These are phyloP conservation scores for Cerceris rybyensis DNA, from an alignment of 2,888 invertebrate species.

Conservation along the genomic window DNA sequence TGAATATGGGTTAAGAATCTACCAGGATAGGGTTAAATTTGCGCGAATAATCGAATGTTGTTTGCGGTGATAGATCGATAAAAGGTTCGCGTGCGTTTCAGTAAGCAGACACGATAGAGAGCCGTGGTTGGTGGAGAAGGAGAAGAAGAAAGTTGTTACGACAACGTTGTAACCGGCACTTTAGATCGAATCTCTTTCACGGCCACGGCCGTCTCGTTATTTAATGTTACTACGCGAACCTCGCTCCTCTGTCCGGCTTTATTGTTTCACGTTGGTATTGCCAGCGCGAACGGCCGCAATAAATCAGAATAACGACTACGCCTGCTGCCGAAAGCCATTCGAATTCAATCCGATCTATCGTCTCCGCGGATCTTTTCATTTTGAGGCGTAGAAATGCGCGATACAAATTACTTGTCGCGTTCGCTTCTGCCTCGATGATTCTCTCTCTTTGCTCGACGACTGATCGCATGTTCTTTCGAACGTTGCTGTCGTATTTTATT, in stretches of 20 bases:
- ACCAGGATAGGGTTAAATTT: not conserved
- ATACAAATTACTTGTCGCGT: constrained; percentile 28
- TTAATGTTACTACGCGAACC: constrained; percentile 58
- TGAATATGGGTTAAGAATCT: too few species aligned
- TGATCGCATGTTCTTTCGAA: too few species aligned
- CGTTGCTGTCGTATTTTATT: too few species aligned
- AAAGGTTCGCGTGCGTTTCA: constrained; percentile 40
- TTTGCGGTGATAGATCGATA: constrained; percentile 47
- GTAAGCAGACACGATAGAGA: constrained; percentile 33
- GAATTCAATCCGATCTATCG: constrained; percentile 55
- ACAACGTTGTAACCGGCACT: constrained; percentile 67
- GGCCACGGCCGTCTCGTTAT: constrained; percentile 66
- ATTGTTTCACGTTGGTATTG: constrained; percentile 58
- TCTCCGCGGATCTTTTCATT: constrained; percentile 33
- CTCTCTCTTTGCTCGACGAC: not conserved
- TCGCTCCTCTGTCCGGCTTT: constrained; percentile 41
- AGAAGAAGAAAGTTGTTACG: constrained; percentile 73
- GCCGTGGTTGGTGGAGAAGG: constrained; percentile 65
- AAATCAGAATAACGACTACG: constrained; percentile 57
- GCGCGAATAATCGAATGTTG: not conserved
- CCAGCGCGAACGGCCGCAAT: constrained; percentile 44
- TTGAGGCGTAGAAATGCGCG: constrained; percentile 1
- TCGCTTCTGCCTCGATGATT: not conserved
- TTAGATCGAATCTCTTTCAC: constrained; percentile 69
- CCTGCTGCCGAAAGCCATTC: constrained; percentile 60